phyloP scores from a whole-genome alignment of 2,113 vertebrate genomes.

The Drymodes brunneopygia region DNA sequence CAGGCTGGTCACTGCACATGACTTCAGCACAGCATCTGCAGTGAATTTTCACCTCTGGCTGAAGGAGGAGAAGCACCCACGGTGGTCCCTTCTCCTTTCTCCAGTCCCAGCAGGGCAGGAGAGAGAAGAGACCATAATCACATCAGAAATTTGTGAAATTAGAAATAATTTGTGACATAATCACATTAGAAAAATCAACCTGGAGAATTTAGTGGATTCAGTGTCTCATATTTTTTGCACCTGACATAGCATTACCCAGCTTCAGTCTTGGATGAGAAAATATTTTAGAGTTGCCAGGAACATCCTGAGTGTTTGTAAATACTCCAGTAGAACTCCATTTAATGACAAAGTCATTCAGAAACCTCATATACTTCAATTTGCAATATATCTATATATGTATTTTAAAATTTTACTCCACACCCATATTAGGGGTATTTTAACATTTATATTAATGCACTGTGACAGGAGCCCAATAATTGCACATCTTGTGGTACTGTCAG shows the following conservation, averaged over 20 bases:
- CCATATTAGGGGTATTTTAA: neutral
- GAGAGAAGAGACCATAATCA: neutral
- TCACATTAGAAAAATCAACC: neutral
- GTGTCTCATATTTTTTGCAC: neutral
- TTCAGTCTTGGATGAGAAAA: neutral
- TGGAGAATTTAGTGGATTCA: neutral
- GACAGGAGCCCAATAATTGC: neutral
- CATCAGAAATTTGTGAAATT: neutral
- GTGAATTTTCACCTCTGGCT: slow-evolving; percentile 2
- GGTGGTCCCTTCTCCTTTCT: neutral
- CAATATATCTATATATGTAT: neutral
- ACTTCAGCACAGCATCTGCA: neutral
- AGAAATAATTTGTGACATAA: neutral
- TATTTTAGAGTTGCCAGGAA: neutral
- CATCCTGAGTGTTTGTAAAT: neutral
- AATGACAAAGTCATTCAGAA: neutral
- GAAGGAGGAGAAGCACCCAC: neutral
- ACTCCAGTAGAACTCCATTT: neutral
- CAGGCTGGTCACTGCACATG: neutral
- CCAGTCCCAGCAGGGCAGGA: neutral
- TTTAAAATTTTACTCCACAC: neutral
- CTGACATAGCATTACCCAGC: neutral
- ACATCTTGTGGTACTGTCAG: neutral
- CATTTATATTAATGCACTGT: neutral
- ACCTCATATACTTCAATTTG: neutral